Conservation (phyloP, 1,140 invertebrate species). For the Dreissena polymorpha region DNA sequence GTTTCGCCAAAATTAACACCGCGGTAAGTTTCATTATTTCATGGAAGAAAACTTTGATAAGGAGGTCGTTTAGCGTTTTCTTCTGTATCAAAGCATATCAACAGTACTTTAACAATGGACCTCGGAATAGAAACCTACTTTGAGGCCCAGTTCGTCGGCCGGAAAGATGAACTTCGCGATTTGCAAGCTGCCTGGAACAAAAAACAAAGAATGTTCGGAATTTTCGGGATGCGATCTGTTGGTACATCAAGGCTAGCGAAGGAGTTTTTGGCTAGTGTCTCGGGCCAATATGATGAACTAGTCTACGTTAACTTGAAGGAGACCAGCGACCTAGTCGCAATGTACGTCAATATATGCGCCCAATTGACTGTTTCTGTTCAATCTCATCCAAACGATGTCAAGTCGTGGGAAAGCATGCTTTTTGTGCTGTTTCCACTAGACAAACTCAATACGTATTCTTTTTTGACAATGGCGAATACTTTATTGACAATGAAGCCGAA, state of each 20-base stretch:
- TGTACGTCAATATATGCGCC: constrained; percentile 32
- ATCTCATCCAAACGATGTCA: not conserved
- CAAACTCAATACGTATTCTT: constrained; percentile 11
- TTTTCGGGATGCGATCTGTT: constrained; percentile 50
- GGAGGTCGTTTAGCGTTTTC: too few relatives aligned
- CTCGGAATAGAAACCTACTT: not conserved
- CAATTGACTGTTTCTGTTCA: not conserved
- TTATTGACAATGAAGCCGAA: constrained; percentile 2
- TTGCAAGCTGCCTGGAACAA: constrained; percentile 6
- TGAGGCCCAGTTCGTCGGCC: constrained; percentile 29
- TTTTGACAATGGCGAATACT: constrained; percentile 52
- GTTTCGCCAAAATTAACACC: too few relatives aligned
- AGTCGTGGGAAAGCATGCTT: not conserved
- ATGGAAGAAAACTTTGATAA: too few relatives aligned
- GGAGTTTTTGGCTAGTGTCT: constrained; percentile 5
- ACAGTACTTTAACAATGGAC: too few relatives aligned
- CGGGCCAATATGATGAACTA: not conserved
- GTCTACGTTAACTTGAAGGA: constrained; percentile 17
- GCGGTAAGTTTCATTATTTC: too few relatives aligned
- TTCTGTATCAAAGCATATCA: too few relatives aligned
- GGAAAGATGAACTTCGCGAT: constrained; percentile 3
- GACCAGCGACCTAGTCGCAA: not conserved
- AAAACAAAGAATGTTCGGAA: constrained; percentile 39
- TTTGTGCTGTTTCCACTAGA: not conserved
- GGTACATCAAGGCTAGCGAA: constrained; percentile 48